Percentiles rank a stretch among this genome's conserved stretches.
Evolutionary conservation across 2,113 vertebrate species (phyloP).

Genomic region (Syngnathus floridae): DNA sequence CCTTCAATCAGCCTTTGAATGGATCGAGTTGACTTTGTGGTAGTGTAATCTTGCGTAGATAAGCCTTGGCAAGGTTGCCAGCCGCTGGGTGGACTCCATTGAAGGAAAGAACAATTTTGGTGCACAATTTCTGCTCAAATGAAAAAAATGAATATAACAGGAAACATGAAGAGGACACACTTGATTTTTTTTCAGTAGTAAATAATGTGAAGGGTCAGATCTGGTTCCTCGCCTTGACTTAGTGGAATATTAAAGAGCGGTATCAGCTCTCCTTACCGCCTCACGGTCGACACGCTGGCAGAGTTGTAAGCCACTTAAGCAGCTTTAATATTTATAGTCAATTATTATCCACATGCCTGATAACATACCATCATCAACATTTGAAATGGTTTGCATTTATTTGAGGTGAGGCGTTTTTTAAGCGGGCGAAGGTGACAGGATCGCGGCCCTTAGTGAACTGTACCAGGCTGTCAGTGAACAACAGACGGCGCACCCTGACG

Average conservation of each 20-base stretch:
- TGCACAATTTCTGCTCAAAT: not conserved
- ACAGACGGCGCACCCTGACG: too few relatives aligned
- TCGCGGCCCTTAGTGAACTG: too few relatives aligned
- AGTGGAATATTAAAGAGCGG: not conserved
- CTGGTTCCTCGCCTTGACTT: not conserved
- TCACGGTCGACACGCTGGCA: not conserved
- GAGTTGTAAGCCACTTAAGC: conserved; percentile 6
- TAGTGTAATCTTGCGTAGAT: not conserved
- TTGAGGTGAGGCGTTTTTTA: not conserved
- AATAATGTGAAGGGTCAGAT: not conserved
- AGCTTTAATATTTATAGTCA: not conserved
- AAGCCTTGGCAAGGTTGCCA: not conserved
- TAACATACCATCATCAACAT: not conserved
- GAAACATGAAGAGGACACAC: not conserved
- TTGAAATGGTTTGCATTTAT: not conserved
- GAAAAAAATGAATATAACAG: not conserved
- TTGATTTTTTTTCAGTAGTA: not conserved
- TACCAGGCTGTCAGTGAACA: too few relatives aligned
- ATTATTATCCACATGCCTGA: not conserved
- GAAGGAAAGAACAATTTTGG: not conserved
- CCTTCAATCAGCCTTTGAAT: not conserved
- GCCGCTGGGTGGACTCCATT: not conserved
- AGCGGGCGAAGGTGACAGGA: not conserved
- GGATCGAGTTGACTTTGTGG: too few relatives aligned
- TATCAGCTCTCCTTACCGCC: not conserved